Conservation (phyloP, 2,797 vertebrate genomes). For the Sphenodon punctatus region DNA sequence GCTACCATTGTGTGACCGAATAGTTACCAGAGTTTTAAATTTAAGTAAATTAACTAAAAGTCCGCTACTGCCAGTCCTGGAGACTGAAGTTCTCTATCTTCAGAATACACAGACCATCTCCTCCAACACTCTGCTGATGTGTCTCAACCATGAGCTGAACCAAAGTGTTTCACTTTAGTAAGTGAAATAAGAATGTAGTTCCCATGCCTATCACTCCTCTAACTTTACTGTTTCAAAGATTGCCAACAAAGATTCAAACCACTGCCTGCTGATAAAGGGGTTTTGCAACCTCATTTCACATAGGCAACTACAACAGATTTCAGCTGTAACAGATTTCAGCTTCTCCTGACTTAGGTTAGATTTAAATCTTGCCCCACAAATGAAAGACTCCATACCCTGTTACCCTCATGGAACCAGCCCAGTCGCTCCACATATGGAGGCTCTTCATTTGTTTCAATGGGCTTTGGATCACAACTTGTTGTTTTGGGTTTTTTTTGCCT, state of each 20-base stretch:
- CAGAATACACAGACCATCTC: not conserved
- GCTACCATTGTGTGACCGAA: no score
- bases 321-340: slow-evolving; percentile 14
- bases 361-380: not conserved
- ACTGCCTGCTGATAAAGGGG: not conserved
- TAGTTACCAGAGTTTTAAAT: not conserved
- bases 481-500: not conserved
- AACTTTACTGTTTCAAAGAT: not conserved
- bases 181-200: not conserved
- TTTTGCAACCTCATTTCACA: not conserved
- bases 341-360: slow-evolving; percentile 20
- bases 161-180: not conserved
- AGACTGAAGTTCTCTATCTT: not conserved
- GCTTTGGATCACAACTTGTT: not conserved
- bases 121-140: not conserved
- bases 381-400: slow-evolving; percentile 28
- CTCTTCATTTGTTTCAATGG: slow-evolving; percentile 3
- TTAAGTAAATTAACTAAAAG: not conserved
- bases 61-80: not conserved
- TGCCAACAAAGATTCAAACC: not conserved
- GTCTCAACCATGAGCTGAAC: not conserved
- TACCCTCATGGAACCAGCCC: slow-evolving; percentile 24
- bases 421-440: slow-evolving; percentile 32
- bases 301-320: not conserved
- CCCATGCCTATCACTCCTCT: not conserved